A percentile compares a stretch with the other conserved stretches of the same genome.
Conservation (phyloP, 2,888 invertebrate genomes). For the Rotaria socialis region DNA sequence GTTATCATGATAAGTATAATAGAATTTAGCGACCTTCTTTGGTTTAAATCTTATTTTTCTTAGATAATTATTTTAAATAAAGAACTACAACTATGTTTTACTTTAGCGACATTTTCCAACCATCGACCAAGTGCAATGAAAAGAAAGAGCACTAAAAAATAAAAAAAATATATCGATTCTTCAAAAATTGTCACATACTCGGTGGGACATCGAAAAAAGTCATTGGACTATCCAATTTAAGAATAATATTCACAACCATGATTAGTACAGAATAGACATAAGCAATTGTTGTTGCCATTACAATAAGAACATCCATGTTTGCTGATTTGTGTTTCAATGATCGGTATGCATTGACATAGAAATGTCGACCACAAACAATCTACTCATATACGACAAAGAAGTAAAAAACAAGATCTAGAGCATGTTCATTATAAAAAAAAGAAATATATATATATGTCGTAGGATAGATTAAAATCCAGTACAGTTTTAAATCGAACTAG, state of each 20-base stretch:
- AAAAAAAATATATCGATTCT: not conserved
- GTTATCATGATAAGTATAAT: no score
- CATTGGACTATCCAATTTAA: constrained; percentile 77
- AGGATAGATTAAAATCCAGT: no score
- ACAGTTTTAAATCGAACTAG: no score
- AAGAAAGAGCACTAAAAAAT: constrained; percentile 72
- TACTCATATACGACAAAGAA: not conserved
- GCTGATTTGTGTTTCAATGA: constrained; percentile 83
- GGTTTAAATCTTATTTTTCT: no score
- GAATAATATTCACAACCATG: constrained; percentile 73
- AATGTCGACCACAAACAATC: constrained; percentile 83
- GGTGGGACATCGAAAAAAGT: constrained; percentile 99
- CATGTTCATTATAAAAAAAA: no score
- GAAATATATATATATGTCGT: no score
- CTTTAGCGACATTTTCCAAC: constrained; percentile 97
- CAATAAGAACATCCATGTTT: constrained; percentile 99
- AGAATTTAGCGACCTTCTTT: no score
- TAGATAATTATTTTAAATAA: not conserved
- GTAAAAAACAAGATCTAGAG: not conserved
- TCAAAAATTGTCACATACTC: constrained; percentile 56
- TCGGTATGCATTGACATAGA: constrained; percentile 87
- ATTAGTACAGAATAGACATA: constrained; percentile 81
- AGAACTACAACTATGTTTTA: constrained; percentile 55
- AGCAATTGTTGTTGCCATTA: constrained; percentile 91
- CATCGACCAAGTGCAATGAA: constrained; percentile 93